Conservation (phyloP, 2,113 vertebrate genomes). For the Calcarius ornatus region DNA sequence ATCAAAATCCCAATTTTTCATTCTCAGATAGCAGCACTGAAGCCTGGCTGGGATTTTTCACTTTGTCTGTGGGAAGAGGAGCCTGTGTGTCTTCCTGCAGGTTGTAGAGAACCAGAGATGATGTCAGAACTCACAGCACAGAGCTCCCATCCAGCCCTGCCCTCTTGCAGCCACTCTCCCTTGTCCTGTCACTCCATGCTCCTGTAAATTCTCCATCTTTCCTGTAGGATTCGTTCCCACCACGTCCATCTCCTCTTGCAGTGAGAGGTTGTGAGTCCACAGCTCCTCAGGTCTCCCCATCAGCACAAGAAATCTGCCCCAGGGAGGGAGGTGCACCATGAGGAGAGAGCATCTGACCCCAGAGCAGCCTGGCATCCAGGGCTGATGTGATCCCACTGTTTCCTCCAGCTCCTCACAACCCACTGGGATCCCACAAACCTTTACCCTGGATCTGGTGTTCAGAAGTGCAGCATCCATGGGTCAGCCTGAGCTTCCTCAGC, state of each 20-base stretch:
- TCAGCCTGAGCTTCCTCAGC: neutral
- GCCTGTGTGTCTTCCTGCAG: too few relatives aligned
- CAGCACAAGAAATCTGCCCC: too few relatives aligned
- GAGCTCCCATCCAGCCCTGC: neutral
- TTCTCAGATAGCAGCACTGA: neutral
- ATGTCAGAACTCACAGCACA: fast-evolving
- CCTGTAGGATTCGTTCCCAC: neutral
- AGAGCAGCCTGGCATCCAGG: neutral
- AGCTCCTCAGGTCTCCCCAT: neutral
- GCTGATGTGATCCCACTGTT: neutral
- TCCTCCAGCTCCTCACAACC: neutral
- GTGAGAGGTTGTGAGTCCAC: neutral
- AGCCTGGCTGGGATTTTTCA: neutral
- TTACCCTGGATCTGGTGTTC: neutral
- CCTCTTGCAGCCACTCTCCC: neutral
- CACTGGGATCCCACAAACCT: fast-evolving
- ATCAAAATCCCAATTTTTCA: neutral
- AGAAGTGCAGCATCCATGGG: fast-evolving
- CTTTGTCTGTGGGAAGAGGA: neutral
- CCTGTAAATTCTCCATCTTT: fast-evolving
- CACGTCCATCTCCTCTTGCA: neutral
- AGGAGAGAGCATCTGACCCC: neutral
- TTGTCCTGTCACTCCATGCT: neutral
- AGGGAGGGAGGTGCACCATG: fast-evolving
- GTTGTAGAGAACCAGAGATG: fast-evolving